These are phyloP conservation scores for Palaemon carinicauda DNA, from an alignment of 1,140 invertebrate species.

Conservation along the genomic window DNA sequence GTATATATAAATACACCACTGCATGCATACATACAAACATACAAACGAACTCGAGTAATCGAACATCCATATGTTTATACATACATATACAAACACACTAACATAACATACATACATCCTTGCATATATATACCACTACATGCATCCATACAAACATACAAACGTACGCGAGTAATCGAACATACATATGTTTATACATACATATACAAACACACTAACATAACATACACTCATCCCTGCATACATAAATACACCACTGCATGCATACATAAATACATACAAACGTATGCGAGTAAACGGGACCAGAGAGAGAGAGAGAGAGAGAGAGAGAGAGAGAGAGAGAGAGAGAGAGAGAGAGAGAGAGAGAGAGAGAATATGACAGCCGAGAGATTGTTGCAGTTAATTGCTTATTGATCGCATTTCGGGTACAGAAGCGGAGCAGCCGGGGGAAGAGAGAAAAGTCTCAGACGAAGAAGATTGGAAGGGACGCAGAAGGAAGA, in stretches of 20 bases:
- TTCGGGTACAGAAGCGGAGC: background rate
- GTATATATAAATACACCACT: too few relatives aligned
- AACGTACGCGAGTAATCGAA: background rate
- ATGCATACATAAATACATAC: background rate
- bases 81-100: background rate
- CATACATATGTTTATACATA: background rate
- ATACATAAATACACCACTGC: background rate
- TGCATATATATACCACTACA: background rate
- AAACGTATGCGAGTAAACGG: background rate
- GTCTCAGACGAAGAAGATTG: too few relatives aligned
- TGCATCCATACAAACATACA: background rate
- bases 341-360: background rate
- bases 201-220: background rate
- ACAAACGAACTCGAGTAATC: too few relatives aligned
- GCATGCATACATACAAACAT: too few relatives aligned
- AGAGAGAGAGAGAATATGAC: constrained; percentile 3
- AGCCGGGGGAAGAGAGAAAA: background rate
- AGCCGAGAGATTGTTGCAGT: constrained; percentile 23
- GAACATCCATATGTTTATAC: background rate
- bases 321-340: background rate
- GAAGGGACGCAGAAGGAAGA: background rate
- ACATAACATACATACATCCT: background rate
- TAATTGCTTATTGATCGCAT: constrained; percentile 38
- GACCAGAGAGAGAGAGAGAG: background rate
- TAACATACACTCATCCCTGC: background rate